Base-by-base conservation (phyloP, 1,140 invertebrate species). In the Parapsyche elsis region DNA sequence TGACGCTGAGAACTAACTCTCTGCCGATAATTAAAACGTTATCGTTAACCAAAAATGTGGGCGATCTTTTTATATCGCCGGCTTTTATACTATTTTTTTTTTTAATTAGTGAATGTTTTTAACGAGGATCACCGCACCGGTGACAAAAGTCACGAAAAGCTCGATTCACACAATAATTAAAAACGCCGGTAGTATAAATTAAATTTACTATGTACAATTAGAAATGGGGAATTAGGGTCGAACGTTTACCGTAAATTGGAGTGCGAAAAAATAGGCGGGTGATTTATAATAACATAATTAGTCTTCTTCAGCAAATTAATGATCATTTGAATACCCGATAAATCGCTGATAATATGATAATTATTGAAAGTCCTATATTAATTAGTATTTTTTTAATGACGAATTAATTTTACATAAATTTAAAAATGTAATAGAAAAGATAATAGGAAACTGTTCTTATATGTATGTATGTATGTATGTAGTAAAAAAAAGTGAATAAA, bases 71-170 rank as follows among this genome's bases (percentile, higher is more conserved):
- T 61, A 61, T 61, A 61, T 23, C 30, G 30, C 7, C 30, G 30
- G 30, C 2, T 38, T 38, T 7, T 38, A 4, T 38, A 7, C 2
- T 38, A n/a, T 38, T 1, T 21, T 7, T 23, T 9, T 21, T 21
- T 61, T 61, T 21, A 61, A 61, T 61, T 61, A 61, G 30, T 38
- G 30, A 53, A 53, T 14, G 49, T 53, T 53, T 53, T 53, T 53
- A 14, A 14, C 16, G 16, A 53, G 10, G 10, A 53, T 53, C 49
- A 4, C 16, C 16, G 49, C 16, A 5, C 49, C 49, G 10, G 10
- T 14, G 49, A 53, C 49, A 53, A 53, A 53, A 14, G 16, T 53
- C 49, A 53, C 16, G 2, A 53, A 53, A 53, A 5, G 16, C 10
- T 16, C 49, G 49, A 2, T 53, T 14, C 10, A 53, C 16, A 53